phyloP scores from a whole-genome alignment of 2,888 invertebrate genomes.

The Mactromeris polynyma region DNA sequence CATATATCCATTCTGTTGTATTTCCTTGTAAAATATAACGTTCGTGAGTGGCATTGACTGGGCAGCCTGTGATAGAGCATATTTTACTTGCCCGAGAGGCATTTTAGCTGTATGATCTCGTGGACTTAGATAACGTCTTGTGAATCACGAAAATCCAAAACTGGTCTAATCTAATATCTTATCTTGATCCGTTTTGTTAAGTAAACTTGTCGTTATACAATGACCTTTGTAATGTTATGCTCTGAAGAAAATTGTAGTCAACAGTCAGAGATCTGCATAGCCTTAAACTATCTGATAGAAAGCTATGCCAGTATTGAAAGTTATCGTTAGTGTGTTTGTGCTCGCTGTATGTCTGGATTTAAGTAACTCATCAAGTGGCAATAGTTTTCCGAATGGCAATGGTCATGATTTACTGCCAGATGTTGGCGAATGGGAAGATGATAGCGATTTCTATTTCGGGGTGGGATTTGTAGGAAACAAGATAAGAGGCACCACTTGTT shows the following conservation, averaged over 20 bases:
- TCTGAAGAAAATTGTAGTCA: neutral
- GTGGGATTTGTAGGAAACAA: too few relatives aligned
- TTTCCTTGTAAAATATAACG: too few relatives aligned
- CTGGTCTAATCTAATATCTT: neutral
- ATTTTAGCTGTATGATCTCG: too few relatives aligned
- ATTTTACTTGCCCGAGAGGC: too few relatives aligned
- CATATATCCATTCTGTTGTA: too few relatives aligned
- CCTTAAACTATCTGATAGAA: neutral
- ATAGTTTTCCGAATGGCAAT: neutral
- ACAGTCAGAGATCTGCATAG: neutral
- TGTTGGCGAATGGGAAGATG: neutral
- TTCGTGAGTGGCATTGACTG: too few relatives aligned
- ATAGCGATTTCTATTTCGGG: too few relatives aligned
- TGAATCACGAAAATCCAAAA: conserved; percentile 23
- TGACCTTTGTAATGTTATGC: neutral
- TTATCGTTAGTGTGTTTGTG: neutral
- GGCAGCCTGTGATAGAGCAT: too few relatives aligned
- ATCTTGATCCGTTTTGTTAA: neutral
- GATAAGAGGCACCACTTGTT: too few relatives aligned
- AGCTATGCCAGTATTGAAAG: neutral
- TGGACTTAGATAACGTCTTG: neutral
- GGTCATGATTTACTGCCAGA: neutral
- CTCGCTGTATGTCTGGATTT: neutral
- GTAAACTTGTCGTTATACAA: neutral
- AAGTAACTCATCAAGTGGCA: neutral